These are phyloP conservation scores for Tachystola acroxantha DNA, from an alignment of 2,888 invertebrate genomes.

Conservation along the genomic window DNA sequence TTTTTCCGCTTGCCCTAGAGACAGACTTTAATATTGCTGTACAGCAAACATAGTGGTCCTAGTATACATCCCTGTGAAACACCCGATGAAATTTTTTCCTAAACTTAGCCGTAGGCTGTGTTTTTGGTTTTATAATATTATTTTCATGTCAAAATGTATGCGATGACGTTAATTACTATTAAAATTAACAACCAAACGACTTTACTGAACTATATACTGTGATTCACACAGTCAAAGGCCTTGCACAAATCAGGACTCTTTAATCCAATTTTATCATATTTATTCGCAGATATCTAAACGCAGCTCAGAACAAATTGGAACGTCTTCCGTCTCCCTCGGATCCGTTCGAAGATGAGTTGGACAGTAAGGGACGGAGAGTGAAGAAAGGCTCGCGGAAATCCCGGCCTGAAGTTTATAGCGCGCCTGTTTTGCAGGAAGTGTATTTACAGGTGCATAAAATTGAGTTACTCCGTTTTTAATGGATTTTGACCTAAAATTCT, in stretches of 20 bases:
- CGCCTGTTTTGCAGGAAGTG: constrained; percentile 92
- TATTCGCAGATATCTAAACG: constrained; percentile 83
- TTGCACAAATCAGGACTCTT: not conserved
- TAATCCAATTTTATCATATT: not conserved
- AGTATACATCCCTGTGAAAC: not conserved
- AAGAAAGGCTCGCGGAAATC: constrained; percentile 24
- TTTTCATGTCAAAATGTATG: too few species aligned
- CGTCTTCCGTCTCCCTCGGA: constrained; percentile 79
- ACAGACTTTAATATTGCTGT: too few species aligned
- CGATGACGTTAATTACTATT: too few species aligned
- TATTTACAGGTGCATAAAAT: constrained; percentile 82
- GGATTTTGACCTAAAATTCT: too few species aligned
- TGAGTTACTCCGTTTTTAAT: too few species aligned
- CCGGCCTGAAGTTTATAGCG: constrained; percentile 76
- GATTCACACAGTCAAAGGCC: not conserved
- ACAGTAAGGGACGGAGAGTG: constrained; percentile 26
- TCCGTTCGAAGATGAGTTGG: constrained; percentile 46
- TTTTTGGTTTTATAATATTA: too few species aligned
- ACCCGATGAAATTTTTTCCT: not conserved
- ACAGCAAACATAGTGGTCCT: too few species aligned
- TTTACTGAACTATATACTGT: too few species aligned
- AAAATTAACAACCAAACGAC: too few species aligned
- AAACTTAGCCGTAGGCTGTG: too few species aligned
- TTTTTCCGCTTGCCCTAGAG: too few species aligned
- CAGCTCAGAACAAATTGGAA: constrained; percentile 93